phyloP scores from a whole-genome alignment of 2,113 vertebrate genomes.

The Hypanus sabinus region DNA sequence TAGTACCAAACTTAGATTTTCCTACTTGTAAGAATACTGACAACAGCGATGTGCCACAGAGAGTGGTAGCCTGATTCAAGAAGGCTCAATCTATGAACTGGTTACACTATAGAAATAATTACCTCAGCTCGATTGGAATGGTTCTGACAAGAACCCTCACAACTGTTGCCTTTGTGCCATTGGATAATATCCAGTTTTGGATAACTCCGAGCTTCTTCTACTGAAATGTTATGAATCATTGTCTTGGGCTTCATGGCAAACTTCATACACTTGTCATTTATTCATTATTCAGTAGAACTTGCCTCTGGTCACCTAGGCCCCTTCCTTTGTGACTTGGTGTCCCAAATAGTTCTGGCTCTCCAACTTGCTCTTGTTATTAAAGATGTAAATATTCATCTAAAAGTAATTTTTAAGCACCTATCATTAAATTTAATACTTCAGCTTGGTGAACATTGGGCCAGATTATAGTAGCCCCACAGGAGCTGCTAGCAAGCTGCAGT shows the following conservation, averaged over 20 bases:
- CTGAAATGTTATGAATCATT: background rate
- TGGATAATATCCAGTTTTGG: background rate
- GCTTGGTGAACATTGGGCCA: background rate
- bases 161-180: background rate
- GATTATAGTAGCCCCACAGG: no score
- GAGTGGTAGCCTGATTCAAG: background rate
- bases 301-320: background rate
- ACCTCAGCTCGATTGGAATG: background rate
- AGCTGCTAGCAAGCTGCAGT: no score
- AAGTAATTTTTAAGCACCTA: background rate
- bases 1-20: background rate
- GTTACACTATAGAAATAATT: background rate
- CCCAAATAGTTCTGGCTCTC: background rate
- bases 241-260: background rate
- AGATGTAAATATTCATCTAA: background rate
- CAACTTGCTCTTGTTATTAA: background rate
- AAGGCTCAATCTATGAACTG: background rate
- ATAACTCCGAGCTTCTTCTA: background rate
- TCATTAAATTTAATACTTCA: background rate
- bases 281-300: background rate
- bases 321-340: background rate
- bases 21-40: background rate
- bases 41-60: background rate
- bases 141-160: background rate
- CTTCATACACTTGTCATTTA: background rate